Conservation (phyloP, 2,113 vertebrate species). For the Syngnathoides biaculeatus region DNA sequence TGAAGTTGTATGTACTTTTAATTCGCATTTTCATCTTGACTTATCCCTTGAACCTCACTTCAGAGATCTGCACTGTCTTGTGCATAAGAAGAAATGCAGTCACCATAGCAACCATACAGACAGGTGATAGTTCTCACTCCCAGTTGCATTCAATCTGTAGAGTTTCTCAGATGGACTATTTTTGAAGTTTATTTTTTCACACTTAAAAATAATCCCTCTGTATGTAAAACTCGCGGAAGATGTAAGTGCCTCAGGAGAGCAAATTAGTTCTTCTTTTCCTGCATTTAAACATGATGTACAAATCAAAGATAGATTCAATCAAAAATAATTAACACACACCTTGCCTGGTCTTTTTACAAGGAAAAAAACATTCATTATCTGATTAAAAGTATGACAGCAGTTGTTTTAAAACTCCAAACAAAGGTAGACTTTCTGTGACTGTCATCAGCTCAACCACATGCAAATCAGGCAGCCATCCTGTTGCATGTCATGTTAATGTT, state of each 20-base stretch:
- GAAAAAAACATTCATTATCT: background rate
- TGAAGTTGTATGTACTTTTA: no score
- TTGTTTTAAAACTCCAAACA: slow-evolving; percentile 4
- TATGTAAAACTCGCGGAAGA: slow-evolving; percentile 4
- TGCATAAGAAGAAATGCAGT: slow-evolving; percentile 42
- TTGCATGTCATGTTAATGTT: no score
- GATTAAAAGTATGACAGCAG: background rate
- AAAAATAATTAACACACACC: slow-evolving; percentile 5
- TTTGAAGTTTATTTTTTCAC: slow-evolving; percentile 34
- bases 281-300: slow-evolving; percentile 9
- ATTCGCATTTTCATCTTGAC: background rate
- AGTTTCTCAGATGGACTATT: slow-evolving; percentile 42
- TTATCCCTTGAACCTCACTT: background rate
- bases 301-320: slow-evolving; percentile 6
- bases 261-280: slow-evolving; percentile 26
- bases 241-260: slow-evolving; percentile 37
- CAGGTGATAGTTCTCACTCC: slow-evolving; percentile 23
- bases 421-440: slow-evolving; percentile 20
- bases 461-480: slow-evolving; percentile 58
- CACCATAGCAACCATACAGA: slow-evolving; percentile 45
- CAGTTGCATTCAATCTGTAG: slow-evolving; percentile 40
- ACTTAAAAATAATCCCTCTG: slow-evolving; percentile 15
- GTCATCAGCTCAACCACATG: no score
- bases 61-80: slow-evolving; percentile 12
- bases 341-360: slow-evolving; percentile 14